Conservation (phyloP, 2,797 vertebrate species). For the Cyclura pinguis region DNA sequence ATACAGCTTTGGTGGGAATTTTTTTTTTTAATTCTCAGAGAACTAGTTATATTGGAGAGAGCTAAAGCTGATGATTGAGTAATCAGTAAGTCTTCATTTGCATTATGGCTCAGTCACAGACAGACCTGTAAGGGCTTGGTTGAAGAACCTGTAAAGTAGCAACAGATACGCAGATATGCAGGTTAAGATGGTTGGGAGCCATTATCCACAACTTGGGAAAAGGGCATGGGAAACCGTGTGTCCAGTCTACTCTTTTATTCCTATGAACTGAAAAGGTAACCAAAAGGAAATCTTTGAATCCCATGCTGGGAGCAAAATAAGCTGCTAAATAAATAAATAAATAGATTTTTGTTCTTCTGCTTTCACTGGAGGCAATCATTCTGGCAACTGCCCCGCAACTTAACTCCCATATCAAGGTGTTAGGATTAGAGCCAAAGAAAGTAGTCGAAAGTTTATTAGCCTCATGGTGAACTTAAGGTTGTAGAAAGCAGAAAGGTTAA, state of each 20-base stretch:
- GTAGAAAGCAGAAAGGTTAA: slow-evolving; percentile 26
- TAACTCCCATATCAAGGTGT: neutral
- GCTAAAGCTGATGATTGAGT: neutral
- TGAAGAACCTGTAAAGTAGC: neutral
- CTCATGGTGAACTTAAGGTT: slow-evolving; percentile 2
- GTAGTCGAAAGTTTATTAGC: slow-evolving; percentile 36
- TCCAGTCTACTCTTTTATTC: slow-evolving; percentile 29
- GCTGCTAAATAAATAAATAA: too few species aligned
- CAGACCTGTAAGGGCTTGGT: neutral
- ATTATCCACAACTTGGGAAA: neutral
- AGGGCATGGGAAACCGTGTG: neutral
- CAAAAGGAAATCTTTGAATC: slow-evolving; percentile 18
- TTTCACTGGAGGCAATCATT: slow-evolving; percentile 25
- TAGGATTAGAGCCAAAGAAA: slow-evolving; percentile 10
- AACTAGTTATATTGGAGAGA: neutral
- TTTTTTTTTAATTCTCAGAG: too few species aligned
- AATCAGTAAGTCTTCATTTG: neutral
- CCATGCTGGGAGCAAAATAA: too few species aligned
- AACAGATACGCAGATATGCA: neutral
- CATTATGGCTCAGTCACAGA: neutral
- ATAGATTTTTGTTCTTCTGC: too few species aligned
- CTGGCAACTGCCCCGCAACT: neutral
- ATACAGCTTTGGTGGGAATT: too few species aligned
- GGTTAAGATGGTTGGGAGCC: neutral
- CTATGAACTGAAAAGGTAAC: slow-evolving; percentile 40